Evolutionary conservation across 2,888 invertebrate species (phyloP).

Genomic region (Heliconius cydno): DNA sequence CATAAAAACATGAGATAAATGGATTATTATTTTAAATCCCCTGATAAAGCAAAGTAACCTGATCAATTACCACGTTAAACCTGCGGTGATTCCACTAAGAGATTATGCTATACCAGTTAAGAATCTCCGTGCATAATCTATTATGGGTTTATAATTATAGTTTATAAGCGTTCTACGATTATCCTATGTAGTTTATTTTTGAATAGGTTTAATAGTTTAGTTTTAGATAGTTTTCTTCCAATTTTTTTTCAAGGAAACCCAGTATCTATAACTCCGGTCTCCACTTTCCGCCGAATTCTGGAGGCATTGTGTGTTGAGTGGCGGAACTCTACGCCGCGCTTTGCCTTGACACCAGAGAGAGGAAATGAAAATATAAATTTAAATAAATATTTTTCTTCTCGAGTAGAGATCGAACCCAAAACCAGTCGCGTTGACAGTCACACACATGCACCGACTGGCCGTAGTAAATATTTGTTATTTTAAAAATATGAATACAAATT

Average conservation of each 20-base stretch:
- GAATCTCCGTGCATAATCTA: constrained; percentile 18
- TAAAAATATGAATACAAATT: no score
- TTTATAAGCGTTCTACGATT: not conserved
- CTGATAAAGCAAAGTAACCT: constrained; percentile 7
- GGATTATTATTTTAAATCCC: constrained; percentile 7
- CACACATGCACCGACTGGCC: no score
- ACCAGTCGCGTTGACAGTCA: no score
- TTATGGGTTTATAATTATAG: constrained; percentile 18
- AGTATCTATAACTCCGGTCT: no score
- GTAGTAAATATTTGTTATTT: no score
- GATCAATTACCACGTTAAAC: constrained; percentile 23
- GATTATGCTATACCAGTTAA: constrained; percentile 26
- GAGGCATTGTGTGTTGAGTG: not conserved
- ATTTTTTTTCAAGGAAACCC: not conserved
- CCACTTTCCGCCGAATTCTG: no score
- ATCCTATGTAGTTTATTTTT: not conserved
- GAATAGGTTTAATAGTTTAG: not conserved
- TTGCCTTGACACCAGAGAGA: no score
- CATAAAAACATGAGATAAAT: not conserved
- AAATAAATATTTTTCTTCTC: no score
- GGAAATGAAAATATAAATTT: no score
- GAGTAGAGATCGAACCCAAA: no score
- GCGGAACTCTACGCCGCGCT: not conserved
- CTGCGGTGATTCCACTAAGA: constrained; percentile 22
- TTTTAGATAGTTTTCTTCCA: not conserved